Conservation (phyloP, 2,797 vertebrate species). For the Sebastes itinus region DNA sequence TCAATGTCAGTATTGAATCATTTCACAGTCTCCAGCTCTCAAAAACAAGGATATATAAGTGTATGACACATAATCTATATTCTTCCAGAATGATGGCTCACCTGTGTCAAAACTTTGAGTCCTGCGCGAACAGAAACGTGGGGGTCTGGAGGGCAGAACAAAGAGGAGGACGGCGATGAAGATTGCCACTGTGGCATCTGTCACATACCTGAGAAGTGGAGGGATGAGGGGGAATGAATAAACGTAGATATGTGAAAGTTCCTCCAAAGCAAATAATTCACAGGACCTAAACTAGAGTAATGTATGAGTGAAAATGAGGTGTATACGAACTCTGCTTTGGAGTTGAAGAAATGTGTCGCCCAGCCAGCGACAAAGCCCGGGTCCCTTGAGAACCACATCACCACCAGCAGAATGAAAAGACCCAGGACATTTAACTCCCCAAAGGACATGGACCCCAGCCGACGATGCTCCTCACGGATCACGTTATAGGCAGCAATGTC, state of each 20-base stretch:
- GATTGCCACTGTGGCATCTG: conserved; percentile 90
- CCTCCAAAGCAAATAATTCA: background rate
- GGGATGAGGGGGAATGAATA: background rate
- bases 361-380: conserved; percentile 94
- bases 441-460: conserved; percentile 89
- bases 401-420: conserved; percentile 88
- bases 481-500: conserved; percentile 86
- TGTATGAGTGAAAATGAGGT: background rate
- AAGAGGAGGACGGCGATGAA: conserved; percentile 90
- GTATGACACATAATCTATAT: background rate
- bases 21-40: background rate
- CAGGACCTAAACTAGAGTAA: background rate
- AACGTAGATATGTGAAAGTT: background rate
- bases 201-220: conserved; percentile 84
- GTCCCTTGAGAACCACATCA: conserved; percentile 93
- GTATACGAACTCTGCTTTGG: conserved; percentile 83
- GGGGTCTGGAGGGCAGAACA: conserved; percentile 88
- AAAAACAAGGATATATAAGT: background rate
- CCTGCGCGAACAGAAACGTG: conserved; percentile 78
- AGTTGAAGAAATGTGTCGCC: conserved; percentile 86
- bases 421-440: conserved; percentile 89
- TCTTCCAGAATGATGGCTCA: conserved; percentile 57
- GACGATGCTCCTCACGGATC: conserved; percentile 86
- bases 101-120: conserved; percentile 79
- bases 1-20: background rate